phyloP scores from a whole-genome alignment of 2,113 vertebrate genomes.

The Vulpes vulpes region DNA sequence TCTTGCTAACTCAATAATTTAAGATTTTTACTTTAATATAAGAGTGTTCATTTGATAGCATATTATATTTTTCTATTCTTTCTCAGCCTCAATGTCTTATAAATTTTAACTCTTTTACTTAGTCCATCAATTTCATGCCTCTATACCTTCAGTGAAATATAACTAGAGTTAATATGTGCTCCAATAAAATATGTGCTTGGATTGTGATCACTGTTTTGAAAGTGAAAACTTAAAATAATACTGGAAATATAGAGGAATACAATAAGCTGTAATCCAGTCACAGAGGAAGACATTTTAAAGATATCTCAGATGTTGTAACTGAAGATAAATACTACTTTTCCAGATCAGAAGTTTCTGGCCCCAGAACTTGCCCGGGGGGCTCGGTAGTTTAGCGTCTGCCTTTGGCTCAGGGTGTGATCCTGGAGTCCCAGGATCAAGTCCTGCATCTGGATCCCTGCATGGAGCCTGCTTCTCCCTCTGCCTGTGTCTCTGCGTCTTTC shows the following conservation, averaged over 20 bases:
- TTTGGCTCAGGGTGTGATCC: too few species aligned
- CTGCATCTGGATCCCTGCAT: too few species aligned
- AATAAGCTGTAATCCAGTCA: not conserved
- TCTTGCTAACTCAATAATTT: not conserved
- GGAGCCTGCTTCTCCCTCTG: too few species aligned
- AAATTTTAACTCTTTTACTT: not conserved
- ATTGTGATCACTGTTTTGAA: not conserved
- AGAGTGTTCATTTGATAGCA: not conserved
- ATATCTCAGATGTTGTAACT: not conserved
- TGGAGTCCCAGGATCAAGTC: too few species aligned
- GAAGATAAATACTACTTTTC: not conserved
- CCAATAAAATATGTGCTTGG: not conserved
- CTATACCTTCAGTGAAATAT: not conserved
- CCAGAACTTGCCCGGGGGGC: not conserved
- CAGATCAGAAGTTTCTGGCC: not conserved
- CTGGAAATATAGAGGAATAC: not conserved
- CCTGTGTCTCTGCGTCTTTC: too few species aligned
- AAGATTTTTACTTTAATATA: not conserved
- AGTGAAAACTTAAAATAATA: slow-evolving; percentile 20
- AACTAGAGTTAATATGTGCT: not conserved
- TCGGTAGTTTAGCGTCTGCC: too few species aligned
- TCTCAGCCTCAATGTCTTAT: not conserved
- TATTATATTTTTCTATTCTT: not conserved
- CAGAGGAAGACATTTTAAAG: not conserved
- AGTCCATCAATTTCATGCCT: not conserved